Evolutionary conservation across 2,888 invertebrate genomes (phyloP).

Genomic region (Rotaria socialis): DNA sequence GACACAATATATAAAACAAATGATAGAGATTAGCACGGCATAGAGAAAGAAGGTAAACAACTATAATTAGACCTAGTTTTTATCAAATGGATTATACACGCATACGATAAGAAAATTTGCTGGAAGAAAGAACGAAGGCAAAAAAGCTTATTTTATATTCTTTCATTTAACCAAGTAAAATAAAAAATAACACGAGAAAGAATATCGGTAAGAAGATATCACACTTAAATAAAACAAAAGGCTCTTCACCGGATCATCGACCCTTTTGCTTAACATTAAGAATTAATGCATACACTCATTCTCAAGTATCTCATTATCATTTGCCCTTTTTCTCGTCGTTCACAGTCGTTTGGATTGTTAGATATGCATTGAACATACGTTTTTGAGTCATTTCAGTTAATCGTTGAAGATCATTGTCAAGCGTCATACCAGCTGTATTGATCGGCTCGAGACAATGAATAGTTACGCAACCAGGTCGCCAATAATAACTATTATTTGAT

Average conservation of each 20-base stretch:
- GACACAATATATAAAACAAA: background rate
- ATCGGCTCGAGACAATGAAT: slow-evolving; percentile 30
- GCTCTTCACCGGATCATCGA: background rate
- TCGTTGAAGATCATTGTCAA: slow-evolving; percentile 22
- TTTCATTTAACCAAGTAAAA: background rate
- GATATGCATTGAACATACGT: background rate
- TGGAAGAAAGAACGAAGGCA: background rate
- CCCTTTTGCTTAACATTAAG: background rate
- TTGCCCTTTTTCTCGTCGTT: background rate
- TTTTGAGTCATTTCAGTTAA: slow-evolving; percentile 23
- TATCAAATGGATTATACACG: background rate
- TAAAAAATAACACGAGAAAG: background rate
- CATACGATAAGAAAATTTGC: background rate
- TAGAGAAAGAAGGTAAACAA: background rate
- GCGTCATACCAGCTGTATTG: background rate
- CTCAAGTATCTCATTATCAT: slow-evolving; percentile 8
- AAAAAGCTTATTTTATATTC: background rate
- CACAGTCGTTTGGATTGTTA: slow-evolving; percentile 1
- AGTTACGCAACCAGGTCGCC: background rate
- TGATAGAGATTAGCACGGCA: background rate
- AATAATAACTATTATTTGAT: slow-evolving; percentile 3
- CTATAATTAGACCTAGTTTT: background rate
- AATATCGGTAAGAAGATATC: slow-evolving; percentile 1
- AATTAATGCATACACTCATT: background rate
- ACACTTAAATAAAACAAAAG: background rate